Evolutionary conservation across 2,113 vertebrate genomes (phyloP).

Genomic region (Mobula hypostoma): DNA sequence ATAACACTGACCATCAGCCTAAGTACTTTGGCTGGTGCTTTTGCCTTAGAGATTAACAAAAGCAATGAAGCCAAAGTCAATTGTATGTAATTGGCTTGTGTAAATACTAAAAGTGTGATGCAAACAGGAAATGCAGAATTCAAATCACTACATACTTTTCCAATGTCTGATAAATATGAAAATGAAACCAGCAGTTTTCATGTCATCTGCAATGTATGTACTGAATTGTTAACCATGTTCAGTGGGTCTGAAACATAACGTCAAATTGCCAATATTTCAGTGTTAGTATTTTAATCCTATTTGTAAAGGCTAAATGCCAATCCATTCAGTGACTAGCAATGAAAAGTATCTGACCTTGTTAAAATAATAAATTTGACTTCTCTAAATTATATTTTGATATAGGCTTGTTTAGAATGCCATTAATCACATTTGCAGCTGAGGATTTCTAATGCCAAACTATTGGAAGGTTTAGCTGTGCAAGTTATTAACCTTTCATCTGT

Average conservation of each 20-base stretch:
- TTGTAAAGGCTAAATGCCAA: conserved; percentile 28
- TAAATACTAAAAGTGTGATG: conserved; percentile 28
- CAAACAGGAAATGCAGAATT: conserved; percentile 36
- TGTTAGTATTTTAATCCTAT: conserved; percentile 27
- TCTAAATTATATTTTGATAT: not conserved
- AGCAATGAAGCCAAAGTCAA: conserved; percentile 16
- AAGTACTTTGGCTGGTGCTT: conserved; percentile 16
- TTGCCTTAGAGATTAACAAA: conserved; percentile 20
- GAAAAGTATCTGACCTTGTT: not conserved
- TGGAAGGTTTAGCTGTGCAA: not conserved
- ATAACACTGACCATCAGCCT: conserved; percentile 24
- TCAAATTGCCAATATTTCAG: conserved; percentile 25
- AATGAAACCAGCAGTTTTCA: not conserved
- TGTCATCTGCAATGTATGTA: conserved; percentile 25
- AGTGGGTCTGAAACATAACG: not conserved
- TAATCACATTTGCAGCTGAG: not conserved
- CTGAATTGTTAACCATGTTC: conserved; percentile 10
- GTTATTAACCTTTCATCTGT: not conserved
- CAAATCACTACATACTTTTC: conserved; percentile 17
- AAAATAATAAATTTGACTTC: conserved; percentile 14
- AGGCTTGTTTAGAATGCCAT: not conserved
- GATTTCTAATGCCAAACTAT: not conserved
- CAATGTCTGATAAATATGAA: conserved; percentile 32
- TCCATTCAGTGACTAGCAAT: conserved; percentile 13
- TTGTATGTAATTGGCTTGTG: conserved; percentile 27